Conservation (phyloP, 37 sponge, comb jelly and placozoan species). For the Agelas oroides region DNA sequence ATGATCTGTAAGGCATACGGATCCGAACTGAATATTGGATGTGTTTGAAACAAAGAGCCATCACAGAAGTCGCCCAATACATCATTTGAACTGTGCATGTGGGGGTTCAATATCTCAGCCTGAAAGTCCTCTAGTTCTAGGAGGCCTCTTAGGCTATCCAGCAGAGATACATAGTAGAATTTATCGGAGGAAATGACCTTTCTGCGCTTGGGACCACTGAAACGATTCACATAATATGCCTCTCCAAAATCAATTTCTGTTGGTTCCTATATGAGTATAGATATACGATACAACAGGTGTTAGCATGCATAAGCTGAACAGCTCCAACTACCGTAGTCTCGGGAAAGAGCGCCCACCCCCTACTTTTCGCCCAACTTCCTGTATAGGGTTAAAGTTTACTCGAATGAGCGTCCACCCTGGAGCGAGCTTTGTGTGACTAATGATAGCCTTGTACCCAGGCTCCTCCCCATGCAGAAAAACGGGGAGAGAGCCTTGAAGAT, state of each 20-base stretch:
- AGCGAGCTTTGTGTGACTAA: too few species aligned
- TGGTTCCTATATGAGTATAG: background rate
- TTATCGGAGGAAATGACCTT: slow-evolving; percentile 16
- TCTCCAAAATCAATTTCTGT: slow-evolving; percentile 40
- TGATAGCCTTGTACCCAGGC: too few species aligned
- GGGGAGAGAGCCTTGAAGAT: too few species aligned
- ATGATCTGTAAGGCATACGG: slow-evolving; percentile 45
- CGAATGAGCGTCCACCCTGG: too few species aligned
- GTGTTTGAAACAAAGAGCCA: slow-evolving; percentile 27
- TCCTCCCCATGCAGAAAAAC: too few species aligned
- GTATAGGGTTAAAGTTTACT: too few species aligned
- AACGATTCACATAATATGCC: slow-evolving; percentile 24
- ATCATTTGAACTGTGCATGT: background rate
- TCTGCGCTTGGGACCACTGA: slow-evolving; percentile 34
- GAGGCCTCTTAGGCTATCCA: slow-evolving; percentile 20
- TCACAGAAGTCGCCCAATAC: slow-evolving; percentile 41
- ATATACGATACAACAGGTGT: background rate
- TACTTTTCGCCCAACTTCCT: too few species aligned
- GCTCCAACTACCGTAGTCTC: too few species aligned
- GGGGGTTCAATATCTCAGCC: slow-evolving; percentile 35
- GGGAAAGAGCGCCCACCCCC: too few species aligned
- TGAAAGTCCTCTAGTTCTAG: slow-evolving; percentile 21
- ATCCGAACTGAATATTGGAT: slow-evolving; percentile 43
- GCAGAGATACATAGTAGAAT: slow-evolving; percentile 43
- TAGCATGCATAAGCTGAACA: background rate